Evolutionary conservation across 2,888 invertebrate genomes (phyloP).

Genomic region (Mesoligia furuncula): DNA sequence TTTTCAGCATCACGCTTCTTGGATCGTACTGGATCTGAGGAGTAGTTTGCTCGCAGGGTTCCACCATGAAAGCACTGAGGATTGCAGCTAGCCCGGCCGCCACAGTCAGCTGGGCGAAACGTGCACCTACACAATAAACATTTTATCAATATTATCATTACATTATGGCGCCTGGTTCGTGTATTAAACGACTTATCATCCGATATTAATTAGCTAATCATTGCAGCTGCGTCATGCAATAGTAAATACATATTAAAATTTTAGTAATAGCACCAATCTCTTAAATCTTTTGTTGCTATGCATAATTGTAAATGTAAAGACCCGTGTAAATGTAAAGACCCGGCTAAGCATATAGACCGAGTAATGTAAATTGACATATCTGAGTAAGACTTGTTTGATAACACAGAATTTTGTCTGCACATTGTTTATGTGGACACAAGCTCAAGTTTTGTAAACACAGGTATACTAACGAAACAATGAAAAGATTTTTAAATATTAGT

Average conservation of each 20-base stretch:
- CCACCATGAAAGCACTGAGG: constrained; percentile 78
- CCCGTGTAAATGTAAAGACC: constrained; percentile 1
- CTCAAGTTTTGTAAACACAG: constrained; percentile 60
- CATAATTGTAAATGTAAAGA: neutral
- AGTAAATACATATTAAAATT: constrained; percentile 12
- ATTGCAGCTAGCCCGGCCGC: constrained; percentile 80
- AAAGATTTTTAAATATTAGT: constrained; percentile 64
- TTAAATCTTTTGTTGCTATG: constrained; percentile 18
- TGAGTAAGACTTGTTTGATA: constrained; percentile 28
- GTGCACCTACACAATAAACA: constrained; percentile 79
- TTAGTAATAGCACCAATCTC: constrained; percentile 1
- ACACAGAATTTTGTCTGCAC: constrained; percentile 43
- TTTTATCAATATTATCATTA: constrained; percentile 40
- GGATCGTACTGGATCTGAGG: constrained; percentile 83
- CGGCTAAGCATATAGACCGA: constrained; percentile 6
- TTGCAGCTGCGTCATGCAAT: constrained; percentile 22
- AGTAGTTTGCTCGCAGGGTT: constrained; percentile 83
- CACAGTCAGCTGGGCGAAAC: constrained; percentile 85
- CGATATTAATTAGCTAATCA: constrained; percentile 39
- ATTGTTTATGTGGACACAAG: constrained; percentile 47
- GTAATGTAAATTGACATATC: constrained; percentile 39
- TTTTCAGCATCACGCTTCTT: constrained; percentile 87
- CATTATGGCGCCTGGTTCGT: constrained; percentile 1
- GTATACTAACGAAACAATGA: constrained; percentile 65
- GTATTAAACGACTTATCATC: constrained; percentile 37